These are phyloP conservation scores for Pentalonia nigronervosa DNA, from an alignment of 1,140 invertebrate genomes.

Conservation along the genomic window DNA sequence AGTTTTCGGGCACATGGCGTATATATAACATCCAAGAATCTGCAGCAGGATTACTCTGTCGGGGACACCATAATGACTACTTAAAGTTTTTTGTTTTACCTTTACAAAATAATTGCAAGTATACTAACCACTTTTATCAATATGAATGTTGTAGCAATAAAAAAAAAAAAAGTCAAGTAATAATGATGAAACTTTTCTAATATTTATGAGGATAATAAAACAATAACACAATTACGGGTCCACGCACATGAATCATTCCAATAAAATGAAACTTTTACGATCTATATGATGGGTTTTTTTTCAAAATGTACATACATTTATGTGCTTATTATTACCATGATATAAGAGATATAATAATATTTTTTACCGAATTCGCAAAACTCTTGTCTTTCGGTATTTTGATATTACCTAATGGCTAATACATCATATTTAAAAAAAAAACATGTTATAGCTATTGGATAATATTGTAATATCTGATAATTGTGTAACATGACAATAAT, in stretches of 20 bases:
- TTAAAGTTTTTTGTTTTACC: constrained; percentile 29
- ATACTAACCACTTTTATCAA: constrained; percentile 28
- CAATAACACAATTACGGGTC: neutral
- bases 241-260: neutral
- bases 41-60: neutral
- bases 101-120: constrained; percentile 11
- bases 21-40: neutral
- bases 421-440: neutral
- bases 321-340: neutral
- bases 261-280: neutral
- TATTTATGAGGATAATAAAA: constrained; percentile 30
- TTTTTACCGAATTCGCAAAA: neutral
- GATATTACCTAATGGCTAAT: neutral
- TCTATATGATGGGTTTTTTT: neutral
- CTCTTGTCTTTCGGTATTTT: neutral
- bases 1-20: neutral
- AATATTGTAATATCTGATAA: neutral
- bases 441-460: neutral
- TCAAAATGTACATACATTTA: neutral
- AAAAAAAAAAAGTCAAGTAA: constrained; percentile 37
- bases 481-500: neutral
- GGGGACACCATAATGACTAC: constrained; percentile 3
- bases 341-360: neutral
- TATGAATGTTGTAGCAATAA: constrained; percentile 12
- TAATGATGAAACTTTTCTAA: constrained; percentile 39